phyloP scores from a whole-genome alignment of 2,113 vertebrate species.

The Rhinolophus ferrumequinum region DNA sequence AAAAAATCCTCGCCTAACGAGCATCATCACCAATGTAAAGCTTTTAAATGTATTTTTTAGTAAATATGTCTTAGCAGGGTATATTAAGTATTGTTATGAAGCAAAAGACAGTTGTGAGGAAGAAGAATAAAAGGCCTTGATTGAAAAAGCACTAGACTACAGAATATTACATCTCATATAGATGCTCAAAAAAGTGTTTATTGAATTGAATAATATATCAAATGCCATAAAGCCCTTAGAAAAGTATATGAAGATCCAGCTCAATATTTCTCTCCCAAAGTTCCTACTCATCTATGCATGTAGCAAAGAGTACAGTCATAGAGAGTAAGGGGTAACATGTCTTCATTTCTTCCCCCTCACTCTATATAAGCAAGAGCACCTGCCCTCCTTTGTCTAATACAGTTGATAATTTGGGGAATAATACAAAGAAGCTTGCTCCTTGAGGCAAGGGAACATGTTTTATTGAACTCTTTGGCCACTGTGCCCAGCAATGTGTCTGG shows the following conservation, averaged over 20 bases:
- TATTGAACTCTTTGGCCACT: neutral
- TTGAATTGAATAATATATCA: neutral
- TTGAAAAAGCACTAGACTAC: conserved; percentile 21
- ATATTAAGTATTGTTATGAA: neutral
- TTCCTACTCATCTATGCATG: neutral
- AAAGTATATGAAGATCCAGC: neutral
- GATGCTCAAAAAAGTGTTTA: neutral
- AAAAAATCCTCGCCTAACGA: neutral
- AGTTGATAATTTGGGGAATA: neutral
- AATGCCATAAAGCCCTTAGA: neutral
- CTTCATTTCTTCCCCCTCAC: neutral
- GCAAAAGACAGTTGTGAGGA: neutral
- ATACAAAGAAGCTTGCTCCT: neutral
- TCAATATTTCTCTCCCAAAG: neutral
- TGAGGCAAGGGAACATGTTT: neutral
- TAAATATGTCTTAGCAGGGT: neutral
- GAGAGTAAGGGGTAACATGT: neutral
- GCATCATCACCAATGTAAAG: neutral
- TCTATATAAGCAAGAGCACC: neutral
- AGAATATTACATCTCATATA: neutral
- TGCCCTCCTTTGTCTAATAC: neutral
- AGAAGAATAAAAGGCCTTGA: neutral
- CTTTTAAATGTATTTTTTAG: conserved; percentile 25
- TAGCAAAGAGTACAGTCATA: neutral
- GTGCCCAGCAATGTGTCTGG: neutral